Evolutionary conservation across 2,113 vertebrate genomes (phyloP), one percentile per base, ranked within the genome.

Genomic region (Jaculus jaculus): DNA sequence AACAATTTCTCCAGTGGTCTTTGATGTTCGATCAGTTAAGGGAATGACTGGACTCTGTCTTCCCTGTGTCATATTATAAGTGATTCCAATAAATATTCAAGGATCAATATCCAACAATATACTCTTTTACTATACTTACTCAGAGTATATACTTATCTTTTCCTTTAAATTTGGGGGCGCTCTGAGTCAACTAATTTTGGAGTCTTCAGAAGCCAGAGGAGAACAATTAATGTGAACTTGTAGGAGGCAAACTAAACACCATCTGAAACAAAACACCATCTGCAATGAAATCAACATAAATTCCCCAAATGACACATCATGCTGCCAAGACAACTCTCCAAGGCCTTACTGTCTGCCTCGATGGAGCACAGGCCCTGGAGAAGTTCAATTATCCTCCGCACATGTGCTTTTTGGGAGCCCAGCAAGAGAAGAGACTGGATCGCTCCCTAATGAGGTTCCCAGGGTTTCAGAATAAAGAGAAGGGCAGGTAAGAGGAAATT

Each of bases 221-320:
- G 93, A 96, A 94, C 84, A 95, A 89, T 94, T 87, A 89, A n/a
- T 16, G 15, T 71, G 94, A 88, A 72, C 69, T 82, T 58, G 84
- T 61, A 65, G 87, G 61, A 90, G 79, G 47, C 65, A 94, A 96
- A 94, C 96, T n/a, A n/a, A n/a, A n/a, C n/a, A n/a, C n/a, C n/a
- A n/a, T n/a, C n/a, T 84, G 81, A 91, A 95, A 89, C 73, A 81
- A 89, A 81, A 26, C 1, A 13, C 95, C 93, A 92, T 92, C 95
- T 96, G 93, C 54, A 89, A 79, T 63, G 88, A 87, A 95, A 93
- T 95, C 96, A 94, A 95, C 85, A 88, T 93, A 96, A 97, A 93
- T 95, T 90, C 90, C 95, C 26, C 93, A 94, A 97, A 94, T 72
- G 95, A 73, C 69, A 73, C 69, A 16, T 85, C 54, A 11, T 0